Base-by-base conservation (phyloP, 1,140 invertebrate species). In the Habropoda laboriosa region DNA sequence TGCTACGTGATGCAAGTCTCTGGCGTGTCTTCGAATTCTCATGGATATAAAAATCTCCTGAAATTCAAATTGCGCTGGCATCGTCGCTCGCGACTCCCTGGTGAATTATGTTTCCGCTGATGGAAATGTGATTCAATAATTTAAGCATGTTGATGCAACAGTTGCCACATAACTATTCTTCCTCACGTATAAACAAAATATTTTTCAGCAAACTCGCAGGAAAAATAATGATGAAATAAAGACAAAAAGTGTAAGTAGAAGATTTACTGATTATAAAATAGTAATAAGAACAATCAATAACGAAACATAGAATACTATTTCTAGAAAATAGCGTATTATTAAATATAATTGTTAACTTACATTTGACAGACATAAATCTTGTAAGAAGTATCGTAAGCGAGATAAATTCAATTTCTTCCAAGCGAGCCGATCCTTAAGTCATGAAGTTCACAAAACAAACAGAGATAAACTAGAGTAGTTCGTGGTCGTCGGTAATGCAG, bases 1-100 rank as follows among this genome's bases (percentile, higher is more conserved):
- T 74, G 76, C 57, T 79, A 82, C 60, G 80, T 51, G 83, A 75
- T 51, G 76, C 66, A 51, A 35, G 66, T 85, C 83, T 86, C 84
- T 49, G 45, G 70, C 49, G 82, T 58, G 68, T 58, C 68, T 72
- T 84, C 68, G 68, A 81, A 82, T 80, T 80, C 70, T 51, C 79
- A 45, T 58, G 71, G 71, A 86, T 86, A 85, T 82, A 86, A 79
- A 85, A 86, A 85, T 82, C 66, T 72, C 71, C 60, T 86, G 79
- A 86, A 86, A 81, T 85, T 77, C 53, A 86, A 83, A 86, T 85
- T 85, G 85, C 21, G 47, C 51, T 27, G 64, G 57, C 64, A 83
- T 58, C 67, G 47, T 55, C 60, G 61, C 51, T 45, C 60, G 51
- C 60, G 35, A 24, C 60, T 63, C 73, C 70, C 60, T 57, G 47